Conservation (phyloP, 2,888 invertebrate genomes). For the Cataglyphis livida region DNA sequence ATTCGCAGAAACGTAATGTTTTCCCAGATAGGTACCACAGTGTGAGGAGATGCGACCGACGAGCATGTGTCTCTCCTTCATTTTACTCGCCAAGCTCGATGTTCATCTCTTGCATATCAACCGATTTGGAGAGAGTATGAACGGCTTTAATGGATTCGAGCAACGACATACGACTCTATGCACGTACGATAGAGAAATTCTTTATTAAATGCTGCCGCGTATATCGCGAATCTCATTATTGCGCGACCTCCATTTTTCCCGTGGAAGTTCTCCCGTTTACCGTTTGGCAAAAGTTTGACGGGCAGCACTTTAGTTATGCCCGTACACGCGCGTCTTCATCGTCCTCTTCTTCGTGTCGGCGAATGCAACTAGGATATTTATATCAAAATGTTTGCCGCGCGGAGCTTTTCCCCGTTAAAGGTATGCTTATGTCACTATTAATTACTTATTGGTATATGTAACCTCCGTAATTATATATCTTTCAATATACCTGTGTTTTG, state of each 20-base stretch:
- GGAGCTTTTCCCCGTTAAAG: slow-evolving; percentile 53
- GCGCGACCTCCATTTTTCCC: slow-evolving; percentile 78
- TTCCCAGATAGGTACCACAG: background rate
- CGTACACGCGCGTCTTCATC: background rate
- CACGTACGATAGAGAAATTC: slow-evolving; percentile 58
- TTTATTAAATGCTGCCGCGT: slow-evolving; percentile 62
- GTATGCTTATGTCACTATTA: slow-evolving; percentile 29
- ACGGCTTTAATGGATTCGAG: slow-evolving; percentile 61
- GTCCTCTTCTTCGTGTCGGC: background rate
- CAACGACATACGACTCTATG: slow-evolving; percentile 50
- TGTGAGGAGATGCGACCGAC: slow-evolving; percentile 30
- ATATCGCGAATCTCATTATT: slow-evolving; percentile 64
- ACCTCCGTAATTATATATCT: background rate
- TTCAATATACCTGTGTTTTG: background rate
- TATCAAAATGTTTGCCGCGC: slow-evolving; percentile 32
- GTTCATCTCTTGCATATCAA: slow-evolving; percentile 19
- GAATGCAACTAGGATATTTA: background rate
- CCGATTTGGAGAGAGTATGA: slow-evolving; percentile 30
- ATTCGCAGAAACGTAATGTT: background rate
- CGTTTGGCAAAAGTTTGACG: slow-evolving; percentile 64
- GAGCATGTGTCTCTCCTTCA: slow-evolving; percentile 77
- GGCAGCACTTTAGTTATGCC: slow-evolving; percentile 53
- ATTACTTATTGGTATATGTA: background rate
- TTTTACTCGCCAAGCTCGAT: slow-evolving; percentile 67
- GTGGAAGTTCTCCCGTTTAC: slow-evolving; percentile 74